A percentile compares a stretch with the other conserved stretches of the same genome.
phyloP scores from a whole-genome alignment of 2,113 vertebrate genomes.

The Haemorhous mexicanus region DNA sequence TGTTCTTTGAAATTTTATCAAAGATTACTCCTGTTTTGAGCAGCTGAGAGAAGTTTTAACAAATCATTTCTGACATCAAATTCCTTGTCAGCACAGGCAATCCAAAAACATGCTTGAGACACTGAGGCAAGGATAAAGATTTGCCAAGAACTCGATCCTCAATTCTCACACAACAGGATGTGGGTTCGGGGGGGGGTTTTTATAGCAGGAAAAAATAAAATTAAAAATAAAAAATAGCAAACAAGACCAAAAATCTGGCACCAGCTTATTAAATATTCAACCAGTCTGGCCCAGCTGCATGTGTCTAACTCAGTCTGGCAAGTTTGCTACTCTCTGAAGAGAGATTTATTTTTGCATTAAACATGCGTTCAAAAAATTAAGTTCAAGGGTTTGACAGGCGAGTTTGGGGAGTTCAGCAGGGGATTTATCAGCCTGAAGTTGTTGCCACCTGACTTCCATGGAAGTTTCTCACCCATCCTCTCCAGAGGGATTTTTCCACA shows the following conservation, averaged over 20 bases:
- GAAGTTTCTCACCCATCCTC: neutral
- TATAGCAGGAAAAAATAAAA: neutral
- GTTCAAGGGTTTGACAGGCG: neutral
- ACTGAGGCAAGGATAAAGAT: no score
- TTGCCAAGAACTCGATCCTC: fast-evolving
- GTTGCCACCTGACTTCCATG: fast-evolving
- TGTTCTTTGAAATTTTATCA: neutral
- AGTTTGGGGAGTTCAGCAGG: neutral
- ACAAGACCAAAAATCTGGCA: neutral
- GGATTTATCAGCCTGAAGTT: neutral
- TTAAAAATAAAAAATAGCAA: neutral
- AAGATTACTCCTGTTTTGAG: neutral
- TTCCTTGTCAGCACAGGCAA: neutral
- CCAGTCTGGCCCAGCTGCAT: neutral
- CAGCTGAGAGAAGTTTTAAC: neutral
- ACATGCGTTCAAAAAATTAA: neutral
- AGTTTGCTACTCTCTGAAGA: neutral
- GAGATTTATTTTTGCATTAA: neutral
- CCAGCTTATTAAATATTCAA: neutral
- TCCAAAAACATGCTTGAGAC: neutral
- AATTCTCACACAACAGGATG: fast-evolving
- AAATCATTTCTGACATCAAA: neutral
- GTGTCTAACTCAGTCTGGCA: neutral
- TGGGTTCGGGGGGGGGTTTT: fast-evolving
- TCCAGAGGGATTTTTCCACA: neutral